A percentile compares a stretch with the other conserved stretches of the same genome.
Evolutionary conservation across 2,113 vertebrate species (phyloP).

Genomic region (Malurus alboscapulatus): DNA sequence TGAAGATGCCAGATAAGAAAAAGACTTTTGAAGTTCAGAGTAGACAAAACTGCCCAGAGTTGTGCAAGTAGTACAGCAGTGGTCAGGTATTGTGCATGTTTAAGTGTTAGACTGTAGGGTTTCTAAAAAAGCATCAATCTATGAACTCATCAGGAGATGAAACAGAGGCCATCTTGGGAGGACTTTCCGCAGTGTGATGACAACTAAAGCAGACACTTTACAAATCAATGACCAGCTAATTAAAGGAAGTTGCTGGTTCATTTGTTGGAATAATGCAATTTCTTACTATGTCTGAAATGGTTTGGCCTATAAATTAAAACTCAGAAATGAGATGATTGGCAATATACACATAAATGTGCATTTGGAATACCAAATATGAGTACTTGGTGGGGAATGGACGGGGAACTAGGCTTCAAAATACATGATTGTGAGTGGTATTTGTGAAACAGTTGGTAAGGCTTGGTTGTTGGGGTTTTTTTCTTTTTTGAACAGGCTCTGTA

Average conservation of each 20-base stretch:
- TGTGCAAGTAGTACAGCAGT: background rate
- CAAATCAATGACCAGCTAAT: background rate
- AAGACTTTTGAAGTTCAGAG: background rate
- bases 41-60: background rate
- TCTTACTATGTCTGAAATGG: background rate
- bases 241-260: background rate
- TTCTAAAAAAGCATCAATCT: background rate
- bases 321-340: background rate
- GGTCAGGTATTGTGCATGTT: background rate
- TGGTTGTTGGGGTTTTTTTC: background rate
- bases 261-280: background rate
- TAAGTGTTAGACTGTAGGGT: background rate
- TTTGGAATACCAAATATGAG: background rate
- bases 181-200: background rate
- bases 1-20: background rate
- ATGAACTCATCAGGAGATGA: background rate
- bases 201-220: background rate
- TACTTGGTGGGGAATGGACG: too few species aligned
- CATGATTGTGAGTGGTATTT: background rate
- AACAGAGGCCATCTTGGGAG: background rate
- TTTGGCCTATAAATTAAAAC: background rate
- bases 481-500: background rate
- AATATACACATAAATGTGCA: background rate
- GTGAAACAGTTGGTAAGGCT: background rate
- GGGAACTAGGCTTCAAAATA: background rate